Conservation (phyloP, 2,113 vertebrate genomes). For the Alces alces region DNA sequence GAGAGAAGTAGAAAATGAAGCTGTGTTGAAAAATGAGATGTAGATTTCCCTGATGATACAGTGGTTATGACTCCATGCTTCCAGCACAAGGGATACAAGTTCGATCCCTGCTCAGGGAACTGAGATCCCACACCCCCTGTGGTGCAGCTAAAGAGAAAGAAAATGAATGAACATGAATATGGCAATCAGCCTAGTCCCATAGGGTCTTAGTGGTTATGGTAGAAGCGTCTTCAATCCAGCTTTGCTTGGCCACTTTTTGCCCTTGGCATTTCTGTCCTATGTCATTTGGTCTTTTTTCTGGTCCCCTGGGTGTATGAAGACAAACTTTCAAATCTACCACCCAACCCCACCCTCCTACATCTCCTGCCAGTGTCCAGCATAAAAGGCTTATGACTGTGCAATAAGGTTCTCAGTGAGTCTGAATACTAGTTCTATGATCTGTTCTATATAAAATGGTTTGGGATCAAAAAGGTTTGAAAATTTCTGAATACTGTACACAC, state of each 20-base stretch:
- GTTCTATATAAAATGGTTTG: not conserved
- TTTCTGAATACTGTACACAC: not conserved
- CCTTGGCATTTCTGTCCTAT: not conserved
- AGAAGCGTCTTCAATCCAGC: rapidly evolving
- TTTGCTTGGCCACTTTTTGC: not conserved
- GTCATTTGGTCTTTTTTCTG: not conserved
- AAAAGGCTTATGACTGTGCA: not conserved
- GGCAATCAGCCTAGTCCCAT: rapidly evolving
- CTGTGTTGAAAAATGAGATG: not conserved
- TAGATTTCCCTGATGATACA: not conserved
- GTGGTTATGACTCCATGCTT: not conserved
- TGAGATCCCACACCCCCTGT: not conserved
- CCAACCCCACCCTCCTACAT: rapidly evolving
- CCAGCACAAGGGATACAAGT: not conserved
- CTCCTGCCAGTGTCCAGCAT: not conserved
- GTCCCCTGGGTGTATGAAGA: not conserved
- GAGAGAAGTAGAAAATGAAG: not conserved
- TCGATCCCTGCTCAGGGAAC: not conserved
- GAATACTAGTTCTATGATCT: not conserved
- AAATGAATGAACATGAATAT: not conserved
- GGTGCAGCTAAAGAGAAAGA: not conserved
- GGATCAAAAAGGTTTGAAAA: not conserved
- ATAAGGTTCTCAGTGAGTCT: not conserved
- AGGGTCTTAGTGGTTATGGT: rapidly evolving
- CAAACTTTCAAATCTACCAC: not conserved